Base-by-base conservation (phyloP, 2,797 vertebrate species). In the Microhierax caerulescens region DNA sequence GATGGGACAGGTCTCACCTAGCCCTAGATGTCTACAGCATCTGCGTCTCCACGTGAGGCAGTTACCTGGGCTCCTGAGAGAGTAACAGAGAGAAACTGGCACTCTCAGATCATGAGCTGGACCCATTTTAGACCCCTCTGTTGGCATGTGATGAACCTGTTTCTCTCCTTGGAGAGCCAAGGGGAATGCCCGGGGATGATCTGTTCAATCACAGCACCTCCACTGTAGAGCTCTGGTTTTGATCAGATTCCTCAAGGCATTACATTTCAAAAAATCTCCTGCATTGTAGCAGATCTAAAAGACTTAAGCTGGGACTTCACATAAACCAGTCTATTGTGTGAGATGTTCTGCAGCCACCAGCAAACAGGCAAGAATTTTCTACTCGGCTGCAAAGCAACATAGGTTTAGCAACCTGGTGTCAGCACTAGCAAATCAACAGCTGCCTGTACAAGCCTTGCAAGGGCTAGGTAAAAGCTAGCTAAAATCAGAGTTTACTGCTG, bases 101-200 rank as follows among this genome's bases (percentile, higher is more conserved):
- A 73, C 23, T 28, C 10, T 36, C 30, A 90, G n/a, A 10, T 41
- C 18, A 15, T 34, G 53, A 80, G 22, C 17, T 72, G 77, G 30
- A 34, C 10, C 20, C 36, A 43, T 59, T 77, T 78, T 34, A 64
- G 50, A 59, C 1, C 11, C 8, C 19, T 30, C 20, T 0, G 0
- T 43, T 37, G 76, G 17, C 32, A 53, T 22, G 11, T 1, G 13
- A 37, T 28, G 45, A 64, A 53, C 10, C 3, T 0, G 0, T 25
- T 72, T 56, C 41, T 60, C 32, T 65, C 28, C 24, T 72, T 15
- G 6, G 15, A 64, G n/a, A 72, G n/a, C 14, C n/a, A 72, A 4
- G 22, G 14, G 22, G 12, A 67, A 39, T 3, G 24, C 20, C 23
- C 39, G 24, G 28, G 18, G 32, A 41, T 18, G 30, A 47, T 24